Conservation (phyloP, 2,888 invertebrate species). For the Polydrusus cervinus region DNA sequence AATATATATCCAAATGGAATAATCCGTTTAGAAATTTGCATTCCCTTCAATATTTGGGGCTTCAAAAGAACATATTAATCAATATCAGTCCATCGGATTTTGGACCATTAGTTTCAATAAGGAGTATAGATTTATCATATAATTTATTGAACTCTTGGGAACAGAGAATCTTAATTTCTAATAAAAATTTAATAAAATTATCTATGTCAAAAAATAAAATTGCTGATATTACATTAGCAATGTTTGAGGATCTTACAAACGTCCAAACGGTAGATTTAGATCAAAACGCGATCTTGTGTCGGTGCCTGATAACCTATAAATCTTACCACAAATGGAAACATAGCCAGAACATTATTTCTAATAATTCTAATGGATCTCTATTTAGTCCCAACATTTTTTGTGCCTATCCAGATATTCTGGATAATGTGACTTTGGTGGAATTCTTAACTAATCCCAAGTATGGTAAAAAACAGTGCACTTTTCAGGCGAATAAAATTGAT, state of each 20-base stretch:
- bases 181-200: slow-evolving; percentile 70
- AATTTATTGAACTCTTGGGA: slow-evolving; percentile 75
- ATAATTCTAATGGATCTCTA: slow-evolving; percentile 15
- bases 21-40: slow-evolving; percentile 74
- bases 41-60: slow-evolving; percentile 72
- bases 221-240: slow-evolving; percentile 73
- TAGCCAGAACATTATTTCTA: background rate
- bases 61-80: slow-evolving; percentile 73
- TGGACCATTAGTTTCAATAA: slow-evolving; percentile 70
- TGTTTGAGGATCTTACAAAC: slow-evolving; percentile 75
- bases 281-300: slow-evolving; percentile 75
- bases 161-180: slow-evolving; percentile 72
- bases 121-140: slow-evolving; percentile 73
- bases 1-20: slow-evolving; percentile 68
- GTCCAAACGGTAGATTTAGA: slow-evolving; percentile 72
- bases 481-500: slow-evolving; percentile 16
- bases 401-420: slow-evolving; percentile 59
- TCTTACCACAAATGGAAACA: slow-evolving; percentile 29
- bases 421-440: slow-evolving; percentile 58
- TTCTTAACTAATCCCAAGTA: slow-evolving; percentile 56
- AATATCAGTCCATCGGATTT: slow-evolving; percentile 71
- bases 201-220: slow-evolving; percentile 75
- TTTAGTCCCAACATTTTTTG: slow-evolving; percentile 48
- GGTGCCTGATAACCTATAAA: slow-evolving; percentile 67
- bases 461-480: slow-evolving; percentile 52